Evolutionary conservation across 2,888 invertebrate species (phyloP).

Genomic region (Trissoscelio sp.): DNA sequence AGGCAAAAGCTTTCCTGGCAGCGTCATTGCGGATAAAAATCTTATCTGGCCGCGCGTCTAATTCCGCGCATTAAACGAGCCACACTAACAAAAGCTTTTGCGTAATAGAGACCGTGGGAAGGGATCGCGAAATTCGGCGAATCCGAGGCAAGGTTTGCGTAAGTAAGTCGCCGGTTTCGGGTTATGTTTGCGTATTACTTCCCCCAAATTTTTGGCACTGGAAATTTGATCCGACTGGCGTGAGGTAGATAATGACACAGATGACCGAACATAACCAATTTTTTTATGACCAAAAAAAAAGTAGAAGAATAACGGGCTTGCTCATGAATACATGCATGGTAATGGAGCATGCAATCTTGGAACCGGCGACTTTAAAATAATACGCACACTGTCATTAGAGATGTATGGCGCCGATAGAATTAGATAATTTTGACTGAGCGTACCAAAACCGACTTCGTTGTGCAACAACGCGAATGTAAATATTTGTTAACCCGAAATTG

Average conservation of each 20-base stretch:
- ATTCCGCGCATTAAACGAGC: conserved; percentile 51
- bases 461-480: conserved; percentile 33
- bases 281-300: conserved; percentile 6
- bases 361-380: conserved; percentile 18
- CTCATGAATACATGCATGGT: conserved; percentile 34
- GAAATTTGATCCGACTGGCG: conserved; percentile 29
- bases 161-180: conserved; percentile 11
- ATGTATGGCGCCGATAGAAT: neutral
- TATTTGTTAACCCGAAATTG: conserved; percentile 35
- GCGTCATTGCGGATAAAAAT: conserved; percentile 62
- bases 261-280: conserved; percentile 26
- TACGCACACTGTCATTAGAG: neutral
- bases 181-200: conserved; percentile 25
- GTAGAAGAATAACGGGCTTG: neutral
- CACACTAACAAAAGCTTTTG: conserved; percentile 62
- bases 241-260: conserved; percentile 22
- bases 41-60: conserved; percentile 55
- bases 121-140: conserved; percentile 51
- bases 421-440: conserved; percentile 21
- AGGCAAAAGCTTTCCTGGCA: conserved; percentile 62
- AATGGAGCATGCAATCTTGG: conserved; percentile 21
- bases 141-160: neutral
- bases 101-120: conserved; percentile 65
- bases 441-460: conserved; percentile 9
- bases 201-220: conserved; percentile 32